Evolutionary conservation across 2,797 vertebrate genomes (phyloP).

Genomic region (Brotula barbata): DNA sequence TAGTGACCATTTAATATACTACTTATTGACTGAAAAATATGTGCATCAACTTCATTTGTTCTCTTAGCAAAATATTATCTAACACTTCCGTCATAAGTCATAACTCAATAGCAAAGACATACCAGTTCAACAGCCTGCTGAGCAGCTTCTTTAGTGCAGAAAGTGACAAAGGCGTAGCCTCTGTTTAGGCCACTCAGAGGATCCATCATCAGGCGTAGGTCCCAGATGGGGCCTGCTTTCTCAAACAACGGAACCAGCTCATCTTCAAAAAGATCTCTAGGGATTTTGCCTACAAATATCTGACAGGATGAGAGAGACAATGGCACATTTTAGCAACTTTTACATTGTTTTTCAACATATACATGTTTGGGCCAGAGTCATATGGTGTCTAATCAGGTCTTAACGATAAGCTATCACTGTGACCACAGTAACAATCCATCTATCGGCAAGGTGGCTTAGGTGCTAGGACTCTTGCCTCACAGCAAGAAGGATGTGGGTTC

Average conservation of each 20-base stretch:
- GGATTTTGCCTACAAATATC: conserved; percentile 99
- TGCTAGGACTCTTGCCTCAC: too few relatives aligned
- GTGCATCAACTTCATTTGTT: neutral
- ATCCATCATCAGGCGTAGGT: conserved; percentile 99
- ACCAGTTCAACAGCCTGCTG: conserved; percentile 99
- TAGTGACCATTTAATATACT: neutral
- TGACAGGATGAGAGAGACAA: conserved; percentile 57
- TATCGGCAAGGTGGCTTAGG: neutral
- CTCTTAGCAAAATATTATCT: neutral
- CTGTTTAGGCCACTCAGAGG: conserved; percentile 97
- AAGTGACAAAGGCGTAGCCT: conserved; percentile 99
- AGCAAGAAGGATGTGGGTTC: too few relatives aligned
- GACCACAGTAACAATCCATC: conserved; percentile 65
- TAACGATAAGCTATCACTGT: conserved; percentile 69
- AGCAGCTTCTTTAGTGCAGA: conserved; percentile 99
- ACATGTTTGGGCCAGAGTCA: neutral
- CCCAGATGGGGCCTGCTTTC: conserved; percentile 98
- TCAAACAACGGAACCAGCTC: conserved; percentile 98
- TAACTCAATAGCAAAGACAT: conserved; percentile 56
- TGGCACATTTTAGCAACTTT: neutral
- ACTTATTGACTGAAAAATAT: too few relatives aligned
- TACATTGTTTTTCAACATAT: neutral
- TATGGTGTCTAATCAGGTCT: conserved; percentile 66
- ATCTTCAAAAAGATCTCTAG: conserved; percentile 98
- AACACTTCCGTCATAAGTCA: neutral